A percentile compares a stretch with the other conserved stretches of the same genome.
phyloP scores from a whole-genome alignment of 2,113 vertebrate species.

The Leucoraja erinaceus region DNA sequence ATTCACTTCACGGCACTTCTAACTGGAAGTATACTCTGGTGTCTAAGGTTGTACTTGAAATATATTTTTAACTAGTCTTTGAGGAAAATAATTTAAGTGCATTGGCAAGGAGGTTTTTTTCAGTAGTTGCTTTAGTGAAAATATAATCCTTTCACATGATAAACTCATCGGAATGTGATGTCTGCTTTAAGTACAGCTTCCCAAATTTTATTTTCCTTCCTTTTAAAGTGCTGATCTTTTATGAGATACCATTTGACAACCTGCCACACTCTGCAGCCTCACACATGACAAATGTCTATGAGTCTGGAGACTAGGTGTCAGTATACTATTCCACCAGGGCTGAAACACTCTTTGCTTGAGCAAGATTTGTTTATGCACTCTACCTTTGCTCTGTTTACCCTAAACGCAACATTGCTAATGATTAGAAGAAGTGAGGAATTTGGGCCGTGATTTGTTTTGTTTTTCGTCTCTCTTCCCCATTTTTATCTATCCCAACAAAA shows the following conservation, averaged over 20 bases:
- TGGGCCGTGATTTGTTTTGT: neutral
- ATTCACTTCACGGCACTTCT: neutral
- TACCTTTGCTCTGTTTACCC: neutral
- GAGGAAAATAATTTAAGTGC: neutral
- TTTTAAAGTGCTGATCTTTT: constrained; percentile 8
- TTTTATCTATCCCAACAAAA: neutral
- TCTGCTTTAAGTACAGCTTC: neutral
- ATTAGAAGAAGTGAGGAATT: neutral
- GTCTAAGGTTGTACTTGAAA: neutral
- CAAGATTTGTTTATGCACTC: neutral
- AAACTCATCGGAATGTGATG: neutral
- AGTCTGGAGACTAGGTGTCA: neutral
- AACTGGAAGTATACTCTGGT: neutral
- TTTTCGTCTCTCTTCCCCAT: neutral
- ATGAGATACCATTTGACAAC: neutral
- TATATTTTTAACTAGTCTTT: too few species aligned
- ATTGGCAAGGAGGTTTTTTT: neutral
- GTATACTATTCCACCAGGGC: neutral
- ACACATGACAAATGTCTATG: neutral
- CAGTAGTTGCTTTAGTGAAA: neutral
- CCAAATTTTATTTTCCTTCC: neutral
- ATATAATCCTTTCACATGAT: neutral
- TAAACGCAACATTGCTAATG: neutral
- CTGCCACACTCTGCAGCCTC: neutral
- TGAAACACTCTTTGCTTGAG: neutral